A percentile compares a stretch with the other conserved stretches of the same genome.
Evolutionary conservation across 2,797 vertebrate genomes (phyloP).

Genomic region (Epinephelus coioides): DNA sequence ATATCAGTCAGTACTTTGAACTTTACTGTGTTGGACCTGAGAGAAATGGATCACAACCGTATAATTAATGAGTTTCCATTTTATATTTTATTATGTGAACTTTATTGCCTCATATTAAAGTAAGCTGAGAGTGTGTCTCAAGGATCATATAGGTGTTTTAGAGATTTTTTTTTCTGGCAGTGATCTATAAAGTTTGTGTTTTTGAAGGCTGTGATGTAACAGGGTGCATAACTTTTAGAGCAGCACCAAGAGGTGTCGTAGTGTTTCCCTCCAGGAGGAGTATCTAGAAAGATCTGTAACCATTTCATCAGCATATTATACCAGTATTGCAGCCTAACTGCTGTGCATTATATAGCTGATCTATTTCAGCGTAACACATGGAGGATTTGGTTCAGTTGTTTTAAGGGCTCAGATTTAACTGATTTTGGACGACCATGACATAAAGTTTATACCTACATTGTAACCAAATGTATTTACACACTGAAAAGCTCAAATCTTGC

Average conservation of each 20-base stretch:
- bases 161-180: background rate
- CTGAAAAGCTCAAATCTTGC: no score
- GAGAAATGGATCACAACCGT: background rate
- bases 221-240: background rate
- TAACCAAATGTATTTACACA: no score
- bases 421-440: background rate
- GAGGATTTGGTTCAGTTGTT: background rate
- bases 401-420: background rate
- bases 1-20: background rate
- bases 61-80: background rate
- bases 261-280: background rate
- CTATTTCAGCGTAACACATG: background rate
- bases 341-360: background rate
- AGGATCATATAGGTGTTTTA: background rate
- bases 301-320: background rate
- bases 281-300: background rate
- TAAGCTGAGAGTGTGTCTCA: background rate
- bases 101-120: constrained; percentile 1
- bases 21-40: background rate
- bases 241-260: background rate
- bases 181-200: background rate
- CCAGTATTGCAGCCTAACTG: background rate
- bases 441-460: no score
- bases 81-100: background rate
- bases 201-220: background rate